Conservation (phyloP, 2,113 vertebrate genomes). For the Phalacrocorax carbo region DNA sequence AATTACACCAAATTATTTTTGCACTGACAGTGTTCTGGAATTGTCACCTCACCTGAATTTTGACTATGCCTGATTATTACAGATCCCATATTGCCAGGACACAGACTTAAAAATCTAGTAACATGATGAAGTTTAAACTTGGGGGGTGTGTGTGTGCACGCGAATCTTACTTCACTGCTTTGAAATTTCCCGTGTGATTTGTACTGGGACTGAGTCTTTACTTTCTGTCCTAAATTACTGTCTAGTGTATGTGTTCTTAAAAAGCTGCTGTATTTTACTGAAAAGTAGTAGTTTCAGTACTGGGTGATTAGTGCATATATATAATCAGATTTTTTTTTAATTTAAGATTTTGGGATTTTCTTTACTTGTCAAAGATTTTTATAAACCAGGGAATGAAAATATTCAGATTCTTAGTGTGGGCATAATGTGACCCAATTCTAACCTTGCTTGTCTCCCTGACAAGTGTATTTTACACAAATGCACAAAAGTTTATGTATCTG, state of each 20-base stretch:
- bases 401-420: not conserved
- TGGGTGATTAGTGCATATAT: not conserved
- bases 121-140: not conserved
- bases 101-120: not conserved
- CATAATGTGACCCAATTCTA: not conserved
- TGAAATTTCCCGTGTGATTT: not conserved
- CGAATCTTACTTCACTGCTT: not conserved
- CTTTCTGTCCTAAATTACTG: not conserved
- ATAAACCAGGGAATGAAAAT: not conserved
- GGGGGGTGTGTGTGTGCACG: not conserved
- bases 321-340: not conserved
- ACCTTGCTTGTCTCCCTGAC: not conserved
- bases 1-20: not conserved
- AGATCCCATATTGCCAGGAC: not conserved
- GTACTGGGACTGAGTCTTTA: not conserved
- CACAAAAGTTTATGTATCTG: not conserved
- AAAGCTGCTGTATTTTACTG: not conserved
- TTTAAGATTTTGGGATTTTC: not conserved
- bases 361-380: not conserved
- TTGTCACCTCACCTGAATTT: not conserved
- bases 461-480: not conserved
- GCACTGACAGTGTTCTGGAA: not conserved
- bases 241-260: not conserved
- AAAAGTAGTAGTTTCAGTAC: not conserved
- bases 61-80: not conserved